These are phyloP conservation scores for Charina bottae DNA, from an alignment of 2,113 vertebrate genomes.

Conservation along the genomic window DNA sequence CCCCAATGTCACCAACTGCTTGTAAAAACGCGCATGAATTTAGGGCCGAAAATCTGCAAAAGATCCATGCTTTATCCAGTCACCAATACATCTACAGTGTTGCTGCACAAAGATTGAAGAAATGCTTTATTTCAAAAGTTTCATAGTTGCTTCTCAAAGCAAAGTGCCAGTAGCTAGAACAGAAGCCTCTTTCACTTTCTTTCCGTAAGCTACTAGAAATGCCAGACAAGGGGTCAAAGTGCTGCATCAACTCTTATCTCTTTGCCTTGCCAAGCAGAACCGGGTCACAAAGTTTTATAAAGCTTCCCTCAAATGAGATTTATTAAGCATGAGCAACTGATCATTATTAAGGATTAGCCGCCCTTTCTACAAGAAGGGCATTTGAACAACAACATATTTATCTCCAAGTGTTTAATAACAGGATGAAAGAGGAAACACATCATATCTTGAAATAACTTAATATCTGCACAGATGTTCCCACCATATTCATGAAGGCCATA, in stretches of 20 bases:
- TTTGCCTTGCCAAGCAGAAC: background rate
- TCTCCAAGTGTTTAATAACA: background rate
- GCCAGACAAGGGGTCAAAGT: background rate
- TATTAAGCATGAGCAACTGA: background rate
- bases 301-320: background rate
- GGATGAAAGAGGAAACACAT: background rate
- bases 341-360: background rate
- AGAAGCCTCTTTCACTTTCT: background rate
- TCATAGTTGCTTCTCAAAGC: background rate
- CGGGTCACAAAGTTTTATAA: no score
- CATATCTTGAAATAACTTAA: background rate
- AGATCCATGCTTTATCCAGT: background rate
- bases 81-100: background rate
- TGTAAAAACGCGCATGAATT: background rate
- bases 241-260: background rate
- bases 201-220: background rate
- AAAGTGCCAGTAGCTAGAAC: background rate
- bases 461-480: background rate
- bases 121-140: background rate
- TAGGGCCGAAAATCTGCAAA: background rate
- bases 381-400: background rate
- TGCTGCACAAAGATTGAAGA: background rate
- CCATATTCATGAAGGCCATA: background rate
- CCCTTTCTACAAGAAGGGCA: background rate
- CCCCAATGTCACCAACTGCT: background rate